A percentile compares a stretch with the other conserved stretches of the same genome.
phyloP scores from a whole-genome alignment of 1,140 invertebrate species.

The Ephestia elutella region DNA sequence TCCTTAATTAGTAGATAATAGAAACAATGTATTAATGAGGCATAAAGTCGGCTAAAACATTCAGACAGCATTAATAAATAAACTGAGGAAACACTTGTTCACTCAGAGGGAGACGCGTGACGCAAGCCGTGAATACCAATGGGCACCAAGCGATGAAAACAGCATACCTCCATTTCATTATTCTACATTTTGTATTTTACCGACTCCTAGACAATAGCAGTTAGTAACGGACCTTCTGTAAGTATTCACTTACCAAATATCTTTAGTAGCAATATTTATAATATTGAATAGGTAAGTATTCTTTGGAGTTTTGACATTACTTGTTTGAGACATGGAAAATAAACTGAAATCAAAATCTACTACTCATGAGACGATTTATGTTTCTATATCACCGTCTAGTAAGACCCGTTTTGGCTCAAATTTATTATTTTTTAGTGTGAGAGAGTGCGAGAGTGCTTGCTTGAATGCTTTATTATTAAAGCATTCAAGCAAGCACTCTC shows the following conservation, averaged over 20 bases:
- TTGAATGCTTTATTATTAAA: no score
- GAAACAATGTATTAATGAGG: conserved; percentile 47
- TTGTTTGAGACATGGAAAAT: no score
- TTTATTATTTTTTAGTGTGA: no score
- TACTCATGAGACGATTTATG: no score
- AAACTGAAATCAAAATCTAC: no score
- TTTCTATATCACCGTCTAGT: no score
- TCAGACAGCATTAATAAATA: conserved; percentile 29
- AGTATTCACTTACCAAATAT: no score
- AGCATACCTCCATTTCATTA: conserved; percentile 14
- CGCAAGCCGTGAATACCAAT: conserved; percentile 26
- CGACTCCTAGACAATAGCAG: background rate
- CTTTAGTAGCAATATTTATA: no score
- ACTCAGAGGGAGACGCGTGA: conserved; percentile 29
- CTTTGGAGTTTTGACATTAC: background rate
- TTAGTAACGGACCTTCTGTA: background rate
- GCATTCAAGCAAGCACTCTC: no score
- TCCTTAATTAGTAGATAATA: conserved; percentile 65
- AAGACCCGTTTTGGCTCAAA: no score
- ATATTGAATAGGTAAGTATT: background rate
- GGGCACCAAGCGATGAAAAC: conserved; percentile 7
- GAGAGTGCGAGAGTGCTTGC: no score
- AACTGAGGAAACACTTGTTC: conserved; percentile 45
- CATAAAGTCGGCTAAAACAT: conserved; percentile 47
- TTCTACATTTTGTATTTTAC: conserved; percentile 6